Evolutionary conservation across 1,140 invertebrate species (phyloP).

Genomic region (Wasmannia auropunctata): DNA sequence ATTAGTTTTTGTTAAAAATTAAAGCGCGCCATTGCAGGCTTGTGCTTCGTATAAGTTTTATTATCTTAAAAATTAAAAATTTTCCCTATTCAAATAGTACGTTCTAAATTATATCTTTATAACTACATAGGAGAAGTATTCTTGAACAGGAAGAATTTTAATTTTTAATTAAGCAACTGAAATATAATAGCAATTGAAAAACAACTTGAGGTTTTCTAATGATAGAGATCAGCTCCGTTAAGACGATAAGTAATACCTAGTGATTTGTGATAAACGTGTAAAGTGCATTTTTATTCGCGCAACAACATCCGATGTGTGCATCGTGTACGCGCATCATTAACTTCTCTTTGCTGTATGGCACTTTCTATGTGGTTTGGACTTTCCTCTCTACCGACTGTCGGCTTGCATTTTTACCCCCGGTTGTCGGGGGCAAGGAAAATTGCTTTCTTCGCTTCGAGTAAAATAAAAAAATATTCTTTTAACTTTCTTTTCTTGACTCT

Average conservation of each 20-base stretch:
- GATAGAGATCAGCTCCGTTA: neutral
- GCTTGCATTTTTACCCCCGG: neutral
- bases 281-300: neutral
- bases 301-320: neutral
- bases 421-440: slow-evolving; percentile 1
- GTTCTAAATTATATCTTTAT: neutral
- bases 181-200: neutral
- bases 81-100: neutral
- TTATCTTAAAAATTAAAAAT: neutral
- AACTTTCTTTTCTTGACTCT: neutral
- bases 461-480: neutral
- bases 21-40: neutral
- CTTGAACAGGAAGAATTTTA: neutral
- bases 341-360: slow-evolving; percentile 1
- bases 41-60: neutral
- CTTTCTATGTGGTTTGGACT: slow-evolving; percentile 47
- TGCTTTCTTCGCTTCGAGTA: slow-evolving; percentile 23
- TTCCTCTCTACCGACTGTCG: slow-evolving; percentile 4
- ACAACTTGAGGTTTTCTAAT: neutral
- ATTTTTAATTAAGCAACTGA: neutral
- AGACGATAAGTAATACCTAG: too few species aligned
- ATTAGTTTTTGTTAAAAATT: neutral
- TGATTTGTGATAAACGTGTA: neutral
- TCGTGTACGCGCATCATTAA: slow-evolving; percentile 13
- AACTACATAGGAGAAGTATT: neutral